Evolutionary conservation across 1,140 invertebrate species (phyloP), one percentile per base, ranked within the genome.

Genomic region (Helicoverpa zea): DNA sequence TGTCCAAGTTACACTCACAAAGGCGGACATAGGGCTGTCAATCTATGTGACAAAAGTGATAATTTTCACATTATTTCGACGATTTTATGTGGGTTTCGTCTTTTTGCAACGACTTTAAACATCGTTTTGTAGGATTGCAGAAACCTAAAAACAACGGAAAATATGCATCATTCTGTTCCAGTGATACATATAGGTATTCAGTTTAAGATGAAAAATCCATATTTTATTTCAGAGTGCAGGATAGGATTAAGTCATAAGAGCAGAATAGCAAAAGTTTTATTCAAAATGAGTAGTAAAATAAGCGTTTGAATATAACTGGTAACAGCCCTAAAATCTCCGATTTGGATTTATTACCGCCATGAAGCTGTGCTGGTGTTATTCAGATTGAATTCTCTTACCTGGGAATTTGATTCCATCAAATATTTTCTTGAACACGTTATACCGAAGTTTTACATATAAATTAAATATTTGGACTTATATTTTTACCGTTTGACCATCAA

Each of bases 1-100:
- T 76, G 74, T 64, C 59, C 59, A 76, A 76, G 58, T 76, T 76
- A 51, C 49, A 64, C 43, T 76, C 47, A 51, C 74, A 52, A 52
- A 52, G 59, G 74, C 18, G 11, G 64, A 30, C 3, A 5, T 10
- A 76, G 59, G 74, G 58, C 51, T 76, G 74, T n/a, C 30, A 64
- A 43, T 43, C 9, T 43, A 7, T 64, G 13, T 14, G 11, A 12
- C 2, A 30, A 35, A 7, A 7, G 35, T 3, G 4, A 35, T 35
- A 5, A 5, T 35, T 35, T 43, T 43, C 35, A 43, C 35, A 7
- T 43, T 1, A 43, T 43, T 7, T 43, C 23, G 23, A 23, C 23
- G 1, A 23, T 23, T 23, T 23, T 23, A 1, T 23, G 23, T 23
- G 2, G 23, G 23, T 23, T n/a, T n/a, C n/a, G n/a, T n/a, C n/a